Conservation (phyloP, 2,888 invertebrate species). For the Scotopteryx bipunctaria region DNA sequence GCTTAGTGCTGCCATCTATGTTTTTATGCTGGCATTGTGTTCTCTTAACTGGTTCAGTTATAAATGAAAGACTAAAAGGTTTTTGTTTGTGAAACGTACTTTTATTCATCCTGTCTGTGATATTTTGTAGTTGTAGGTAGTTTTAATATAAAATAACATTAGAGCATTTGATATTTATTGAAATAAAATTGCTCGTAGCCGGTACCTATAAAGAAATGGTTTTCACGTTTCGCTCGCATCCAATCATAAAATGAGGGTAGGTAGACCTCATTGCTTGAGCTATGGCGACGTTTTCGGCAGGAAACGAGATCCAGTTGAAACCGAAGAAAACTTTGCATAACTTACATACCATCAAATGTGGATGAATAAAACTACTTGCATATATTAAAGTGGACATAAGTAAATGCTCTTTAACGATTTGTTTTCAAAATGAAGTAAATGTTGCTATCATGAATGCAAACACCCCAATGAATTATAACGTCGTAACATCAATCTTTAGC, state of each 20-base stretch:
- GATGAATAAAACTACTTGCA: no score
- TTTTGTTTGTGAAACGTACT: no score
- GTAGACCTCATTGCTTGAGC: background rate
- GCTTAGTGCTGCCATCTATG: slow-evolving; percentile 1
- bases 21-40: background rate
- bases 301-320: background rate
- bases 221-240: slow-evolving; percentile 5
- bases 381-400: background rate
- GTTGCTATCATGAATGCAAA: background rate
- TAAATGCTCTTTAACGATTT: no score
- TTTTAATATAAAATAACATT: background rate
- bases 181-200: slow-evolving; percentile 6
- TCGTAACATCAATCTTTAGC: slow-evolving; percentile 12
- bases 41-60: background rate
- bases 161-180: background rate
- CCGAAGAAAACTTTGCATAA: background rate
- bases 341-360: no score
- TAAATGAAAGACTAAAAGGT: no score
- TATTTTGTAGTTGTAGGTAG: no score
- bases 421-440: no score
- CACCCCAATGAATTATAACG: slow-evolving; percentile 11
- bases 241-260: slow-evolving; percentile 6
- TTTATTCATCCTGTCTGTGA: background rate
- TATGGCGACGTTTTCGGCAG: background rate
- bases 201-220: slow-evolving; percentile 4